A percentile compares a stretch with the other conserved stretches of the same genome.
Conservation (phyloP, 35 echinoderm and acorn worm genomes). For the Nesometra sesokonis region DNA sequence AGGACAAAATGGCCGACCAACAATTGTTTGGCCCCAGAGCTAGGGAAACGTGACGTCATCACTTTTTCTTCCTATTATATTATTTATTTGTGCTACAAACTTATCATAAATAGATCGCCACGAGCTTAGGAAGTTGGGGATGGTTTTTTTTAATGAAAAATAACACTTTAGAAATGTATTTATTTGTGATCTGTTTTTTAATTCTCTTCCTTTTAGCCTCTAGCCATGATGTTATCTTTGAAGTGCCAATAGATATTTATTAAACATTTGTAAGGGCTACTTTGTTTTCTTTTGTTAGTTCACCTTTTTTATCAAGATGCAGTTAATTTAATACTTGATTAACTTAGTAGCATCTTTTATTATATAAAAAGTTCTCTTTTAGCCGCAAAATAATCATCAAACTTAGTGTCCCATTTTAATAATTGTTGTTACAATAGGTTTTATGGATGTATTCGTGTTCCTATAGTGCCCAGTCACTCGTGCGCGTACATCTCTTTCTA, state of each 20-base stretch:
- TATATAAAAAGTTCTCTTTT: background rate
- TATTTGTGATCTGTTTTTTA: background rate
- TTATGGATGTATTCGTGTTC: background rate
- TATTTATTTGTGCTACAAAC: background rate
- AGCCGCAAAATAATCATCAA: background rate
- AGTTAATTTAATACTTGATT: background rate
- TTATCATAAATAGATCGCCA: background rate
- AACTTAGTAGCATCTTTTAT: background rate
- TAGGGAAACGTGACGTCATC: too few species aligned
- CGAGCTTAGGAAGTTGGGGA: background rate
- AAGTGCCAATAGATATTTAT: background rate
- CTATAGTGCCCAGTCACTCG: background rate
- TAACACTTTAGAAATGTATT: background rate
- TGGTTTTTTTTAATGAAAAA: background rate
- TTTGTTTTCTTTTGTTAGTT: background rate
- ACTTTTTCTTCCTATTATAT: background rate
- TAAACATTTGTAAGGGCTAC: background rate
- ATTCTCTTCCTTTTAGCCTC: background rate
- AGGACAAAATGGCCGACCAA: too few species aligned
- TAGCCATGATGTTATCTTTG: background rate
- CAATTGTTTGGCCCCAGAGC: too few species aligned
- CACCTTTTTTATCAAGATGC: background rate
- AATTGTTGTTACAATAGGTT: background rate
- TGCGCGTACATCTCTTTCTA: background rate
- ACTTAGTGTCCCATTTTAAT: background rate